Evolutionary conservation across 2,888 invertebrate species (phyloP), one percentile per base, ranked within the genome.

Genomic region (Arctia plantaginis): DNA sequence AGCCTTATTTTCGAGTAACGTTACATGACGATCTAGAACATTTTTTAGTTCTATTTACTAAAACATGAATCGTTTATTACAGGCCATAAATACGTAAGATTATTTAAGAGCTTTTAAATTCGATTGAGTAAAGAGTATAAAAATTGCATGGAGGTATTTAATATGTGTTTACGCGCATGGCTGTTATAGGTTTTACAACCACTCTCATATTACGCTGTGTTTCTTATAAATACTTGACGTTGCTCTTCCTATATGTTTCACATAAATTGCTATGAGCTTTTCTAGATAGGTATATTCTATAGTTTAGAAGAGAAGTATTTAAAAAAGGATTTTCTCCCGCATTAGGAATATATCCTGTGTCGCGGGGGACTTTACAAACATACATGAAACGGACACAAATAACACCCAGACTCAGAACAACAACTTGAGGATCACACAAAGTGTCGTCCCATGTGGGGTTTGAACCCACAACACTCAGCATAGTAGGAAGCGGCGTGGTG

Each of bases 151-250:
- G 13, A 59, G 12, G 27, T 27, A 27, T 59, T 35, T 65, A 33
- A 55, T 55, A 20, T 68, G 47, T 51, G 30, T 47, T 23, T 33
- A 68, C 55, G n/a, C 10, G 20, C n/a, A n/a, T 41, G 66, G 18
- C 55, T 44, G 20, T 20, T 18, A 59, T 39, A 15, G 13, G 59
- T 59, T 69, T 69, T 39, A 55, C 39, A 69, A 69, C 39, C 69
- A n/a, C 69, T 39, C n/a, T 69, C 35, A 7, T 55, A n/a, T 67
- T 67, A 41, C 44, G 41, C 66, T 20, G n/a, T 67, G 15, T 67
- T 33, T 47, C 30, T 33, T 69, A 39, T 69, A 55, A 69, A 69
- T 69, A 69, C 4, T 39, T 69, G 4, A 55, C 0, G 33, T 23
- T 33, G 20, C 23, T 35, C 7, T 15, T 33, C 6, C 13, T 27